phyloP scores from a whole-genome alignment of 2,888 invertebrate genomes.

The Digitonthophagus gazella region DNA sequence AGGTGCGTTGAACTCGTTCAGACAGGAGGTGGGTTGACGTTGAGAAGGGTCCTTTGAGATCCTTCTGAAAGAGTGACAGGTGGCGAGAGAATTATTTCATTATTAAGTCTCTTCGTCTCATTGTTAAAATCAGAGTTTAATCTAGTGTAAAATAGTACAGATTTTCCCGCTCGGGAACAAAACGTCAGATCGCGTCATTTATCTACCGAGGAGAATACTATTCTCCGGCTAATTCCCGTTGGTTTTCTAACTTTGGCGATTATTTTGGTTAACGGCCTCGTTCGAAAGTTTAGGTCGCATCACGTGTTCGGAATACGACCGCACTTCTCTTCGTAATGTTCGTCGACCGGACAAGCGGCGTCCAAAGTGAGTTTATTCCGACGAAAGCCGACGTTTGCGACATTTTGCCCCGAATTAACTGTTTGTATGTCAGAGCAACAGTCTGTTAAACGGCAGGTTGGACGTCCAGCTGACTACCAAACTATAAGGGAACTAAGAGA shows the following conservation, averaged over 20 bases:
- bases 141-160: no score
- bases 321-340: not conserved
- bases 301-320: not conserved
- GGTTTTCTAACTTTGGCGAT: not conserved
- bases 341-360: not conserved
- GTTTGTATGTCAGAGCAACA: not conserved
- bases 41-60: not conserved
- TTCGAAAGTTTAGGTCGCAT: not conserved
- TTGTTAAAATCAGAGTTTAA: no score
- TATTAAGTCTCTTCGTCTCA: not conserved
- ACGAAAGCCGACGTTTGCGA: not conserved
- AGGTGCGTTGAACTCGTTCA: not conserved
- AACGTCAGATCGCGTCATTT: not conserved
- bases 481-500: not conserved
- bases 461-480: not conserved
- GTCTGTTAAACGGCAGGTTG: not conserved
- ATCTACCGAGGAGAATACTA: not conserved
- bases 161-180: no score
- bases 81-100: not conserved
- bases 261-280: not conserved
- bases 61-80: not conserved
- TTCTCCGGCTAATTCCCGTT: not conserved
- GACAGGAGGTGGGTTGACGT: not conserved
- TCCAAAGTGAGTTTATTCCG: not conserved
- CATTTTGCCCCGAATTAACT: not conserved